Conservation (phyloP, 2,888 invertebrate genomes). For the Scaptomyza flava region DNA sequence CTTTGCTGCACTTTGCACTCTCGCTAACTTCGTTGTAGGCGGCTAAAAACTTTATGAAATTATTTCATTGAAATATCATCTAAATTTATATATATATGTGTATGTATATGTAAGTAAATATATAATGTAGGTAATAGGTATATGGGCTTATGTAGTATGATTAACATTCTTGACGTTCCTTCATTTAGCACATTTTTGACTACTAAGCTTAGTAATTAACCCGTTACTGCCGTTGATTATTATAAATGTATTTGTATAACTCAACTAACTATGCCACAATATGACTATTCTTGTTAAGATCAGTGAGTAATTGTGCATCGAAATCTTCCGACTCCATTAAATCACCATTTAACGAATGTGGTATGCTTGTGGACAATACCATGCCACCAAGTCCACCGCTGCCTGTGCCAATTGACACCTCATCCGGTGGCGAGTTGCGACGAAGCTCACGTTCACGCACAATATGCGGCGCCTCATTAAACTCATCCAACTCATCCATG, state of each 20-base stretch:
- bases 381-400: slow-evolving; percentile 63
- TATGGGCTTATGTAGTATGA: slow-evolving; percentile 45
- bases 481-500: slow-evolving; percentile 94
- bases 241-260: neutral
- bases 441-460: slow-evolving; percentile 85
- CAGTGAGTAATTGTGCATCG: slow-evolving; percentile 83
- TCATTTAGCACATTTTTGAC: slow-evolving; percentile 72
- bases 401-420: slow-evolving; percentile 68
- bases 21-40: slow-evolving; percentile 72
- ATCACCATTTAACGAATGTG: slow-evolving; percentile 82
- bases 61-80: slow-evolving; percentile 12
- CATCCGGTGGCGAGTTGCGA: slow-evolving; percentile 80
- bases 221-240: slow-evolving; percentile 55
- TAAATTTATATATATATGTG: slow-evolving; percentile 6
- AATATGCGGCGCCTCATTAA: slow-evolving; percentile 95
- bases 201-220: slow-evolving; percentile 74
- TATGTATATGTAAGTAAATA: slow-evolving; percentile 56
- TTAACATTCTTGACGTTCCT: slow-evolving; percentile 55
- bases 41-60: slow-evolving; percentile 58
- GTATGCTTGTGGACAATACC: slow-evolving; percentile 68
- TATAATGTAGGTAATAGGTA: slow-evolving; percentile 31
- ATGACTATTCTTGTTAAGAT: slow-evolving; percentile 84
- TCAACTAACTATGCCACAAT: slow-evolving; percentile 83
- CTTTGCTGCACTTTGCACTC: slow-evolving; percentile 61
- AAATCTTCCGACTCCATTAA: slow-evolving; percentile 83